A percentile compares a stretch with the other conserved stretches of the same genome.
Conservation (phyloP, 2,888 invertebrate species). For the Limnephilus marmoratus region DNA sequence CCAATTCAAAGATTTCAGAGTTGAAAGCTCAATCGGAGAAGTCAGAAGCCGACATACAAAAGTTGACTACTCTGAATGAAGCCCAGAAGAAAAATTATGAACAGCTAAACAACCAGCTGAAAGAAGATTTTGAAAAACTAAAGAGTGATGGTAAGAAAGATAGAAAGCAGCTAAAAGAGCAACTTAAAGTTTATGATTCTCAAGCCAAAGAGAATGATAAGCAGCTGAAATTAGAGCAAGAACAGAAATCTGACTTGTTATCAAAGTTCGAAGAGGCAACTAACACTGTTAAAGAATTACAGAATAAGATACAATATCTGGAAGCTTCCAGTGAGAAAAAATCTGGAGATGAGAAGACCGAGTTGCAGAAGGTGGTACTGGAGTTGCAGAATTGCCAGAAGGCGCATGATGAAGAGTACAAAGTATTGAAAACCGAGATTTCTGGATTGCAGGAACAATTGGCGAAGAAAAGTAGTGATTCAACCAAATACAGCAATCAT, state of each 20-base stretch:
- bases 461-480: constrained; percentile 72
- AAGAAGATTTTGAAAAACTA: constrained; percentile 73
- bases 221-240: constrained; percentile 71
- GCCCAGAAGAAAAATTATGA: constrained; percentile 76
- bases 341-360: constrained; percentile 72
- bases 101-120: constrained; percentile 74
- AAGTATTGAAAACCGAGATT: constrained; percentile 72
- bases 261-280: constrained; percentile 72
- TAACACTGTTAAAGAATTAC: constrained; percentile 71
- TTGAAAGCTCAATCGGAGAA: constrained; percentile 72
- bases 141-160: constrained; percentile 75
- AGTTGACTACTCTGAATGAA: constrained; percentile 74
- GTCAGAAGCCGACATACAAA: constrained; percentile 75
- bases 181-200: constrained; percentile 78
- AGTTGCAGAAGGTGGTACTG: constrained; percentile 72
- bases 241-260: constrained; percentile 72
- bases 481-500: constrained; percentile 72
- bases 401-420: constrained; percentile 70
- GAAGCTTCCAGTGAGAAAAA: constrained; percentile 71
- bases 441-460: constrained; percentile 72
- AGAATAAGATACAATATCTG: constrained; percentile 74
- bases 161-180: constrained; percentile 76
- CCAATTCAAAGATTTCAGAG: constrained; percentile 73
- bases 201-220: constrained; percentile 72
- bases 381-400: constrained; percentile 74